Conservation (phyloP, 2,888 invertebrate genomes). For the Apomyelois bistriatella region DNA sequence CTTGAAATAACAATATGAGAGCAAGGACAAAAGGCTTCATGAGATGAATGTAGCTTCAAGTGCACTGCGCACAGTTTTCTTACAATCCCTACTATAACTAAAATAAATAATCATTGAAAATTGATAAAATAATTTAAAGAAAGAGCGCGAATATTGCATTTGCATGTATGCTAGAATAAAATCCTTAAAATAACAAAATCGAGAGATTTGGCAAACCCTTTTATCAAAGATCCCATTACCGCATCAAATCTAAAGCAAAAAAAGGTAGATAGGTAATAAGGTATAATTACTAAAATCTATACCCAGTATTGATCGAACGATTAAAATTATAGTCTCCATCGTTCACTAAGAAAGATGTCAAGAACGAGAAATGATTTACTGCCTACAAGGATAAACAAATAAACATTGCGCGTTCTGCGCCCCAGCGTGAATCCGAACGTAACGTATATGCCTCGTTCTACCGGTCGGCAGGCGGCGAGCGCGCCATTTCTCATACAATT, state of each 20-base stretch:
- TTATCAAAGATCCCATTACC: no score
- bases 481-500: conserved; percentile 49
- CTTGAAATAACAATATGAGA: background rate
- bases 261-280: background rate
- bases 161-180: no score
- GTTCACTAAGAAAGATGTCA: conserved; percentile 10
- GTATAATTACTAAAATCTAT: background rate
- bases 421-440: conserved; percentile 65
- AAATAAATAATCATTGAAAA: no score
- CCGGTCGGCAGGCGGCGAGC: conserved; percentile 45
- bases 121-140: no score
- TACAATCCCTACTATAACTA: no score
- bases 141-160: no score
- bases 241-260: no score
- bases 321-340: background rate
- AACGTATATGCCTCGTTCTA: conserved; percentile 58
- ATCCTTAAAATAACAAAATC: no score
- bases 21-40: conserved; percentile 22
- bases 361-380: conserved; percentile 10
- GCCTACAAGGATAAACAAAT: conserved; percentile 46
- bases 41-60: background rate
- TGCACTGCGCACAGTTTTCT: background rate
- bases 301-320: background rate
- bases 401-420: conserved; percentile 46
- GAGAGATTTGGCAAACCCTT: no score